These are phyloP conservation scores for Pagetopsis macropterus DNA, from an alignment of 2,797 vertebrate genomes.

Conservation along the genomic window DNA sequence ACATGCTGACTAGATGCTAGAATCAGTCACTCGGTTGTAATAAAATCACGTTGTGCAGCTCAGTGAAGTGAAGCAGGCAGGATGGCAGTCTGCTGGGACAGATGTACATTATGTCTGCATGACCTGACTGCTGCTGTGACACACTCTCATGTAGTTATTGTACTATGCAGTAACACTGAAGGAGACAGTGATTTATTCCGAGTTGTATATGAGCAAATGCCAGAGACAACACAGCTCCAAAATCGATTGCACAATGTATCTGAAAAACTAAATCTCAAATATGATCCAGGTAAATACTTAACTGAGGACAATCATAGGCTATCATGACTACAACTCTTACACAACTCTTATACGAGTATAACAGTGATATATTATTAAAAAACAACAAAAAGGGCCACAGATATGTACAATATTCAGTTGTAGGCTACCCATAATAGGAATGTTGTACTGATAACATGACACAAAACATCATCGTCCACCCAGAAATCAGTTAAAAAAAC, in stretches of 20 bases:
- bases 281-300: neutral
- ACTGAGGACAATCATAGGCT: neutral
- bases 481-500: neutral
- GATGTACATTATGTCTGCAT: slow-evolving; percentile 65
- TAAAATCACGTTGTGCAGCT: slow-evolving; percentile 51
- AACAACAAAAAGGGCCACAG: neutral
- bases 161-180: neutral
- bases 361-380: neutral
- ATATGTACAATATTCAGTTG: neutral
- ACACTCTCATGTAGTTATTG: neutral
- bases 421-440: too few relatives aligned
- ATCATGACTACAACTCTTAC: too few relatives aligned
- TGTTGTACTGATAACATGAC: neutral
- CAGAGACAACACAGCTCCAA: neutral
- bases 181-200: neutral
- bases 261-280: neutral
- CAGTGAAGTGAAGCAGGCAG: slow-evolving; percentile 40
- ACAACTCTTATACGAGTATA: neutral
- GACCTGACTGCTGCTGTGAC: slow-evolving; percentile 24
- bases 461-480: neutral
- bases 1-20: neutral
- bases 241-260: neutral
- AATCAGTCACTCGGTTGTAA: slow-evolving; percentile 57
- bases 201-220: neutral
- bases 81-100: slow-evolving; percentile 45